A percentile compares a stretch with the other conserved stretches of the same genome.
phyloP scores from a whole-genome alignment of 2,113 vertebrate genomes.

The Stomatorhinus ivindoensis region DNA sequence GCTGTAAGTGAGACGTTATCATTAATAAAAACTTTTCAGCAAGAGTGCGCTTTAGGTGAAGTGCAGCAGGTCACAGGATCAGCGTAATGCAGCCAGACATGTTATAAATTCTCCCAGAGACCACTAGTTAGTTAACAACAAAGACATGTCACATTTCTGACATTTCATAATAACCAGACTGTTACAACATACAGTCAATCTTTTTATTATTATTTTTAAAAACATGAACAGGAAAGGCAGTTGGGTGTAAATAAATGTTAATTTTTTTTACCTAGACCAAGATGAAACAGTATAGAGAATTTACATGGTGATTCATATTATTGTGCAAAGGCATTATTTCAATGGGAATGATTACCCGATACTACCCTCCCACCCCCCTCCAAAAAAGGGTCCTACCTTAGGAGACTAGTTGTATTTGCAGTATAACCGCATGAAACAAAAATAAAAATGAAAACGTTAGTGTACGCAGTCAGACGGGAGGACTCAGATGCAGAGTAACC shows the following conservation, averaged over 20 bases:
- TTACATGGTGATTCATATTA: not conserved
- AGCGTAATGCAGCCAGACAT: not conserved
- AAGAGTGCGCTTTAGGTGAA: not conserved
- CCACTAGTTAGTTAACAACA: not conserved
- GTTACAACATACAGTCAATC: not conserved
- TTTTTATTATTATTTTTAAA: not conserved
- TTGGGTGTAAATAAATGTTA: not conserved
- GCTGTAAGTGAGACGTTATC: not conserved
- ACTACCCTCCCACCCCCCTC: not conserved
- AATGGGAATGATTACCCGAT: not conserved
- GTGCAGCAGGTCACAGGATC: not conserved
- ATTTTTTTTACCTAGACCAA: not conserved
- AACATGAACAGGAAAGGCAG: not conserved
- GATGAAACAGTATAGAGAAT: not conserved
- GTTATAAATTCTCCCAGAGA: not conserved
- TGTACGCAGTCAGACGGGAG: constrained; percentile 38
- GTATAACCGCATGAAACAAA: constrained; percentile 22
- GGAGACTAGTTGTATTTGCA: constrained; percentile 54
- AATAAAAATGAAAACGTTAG: constrained; percentile 27
- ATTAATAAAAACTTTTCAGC: not conserved
- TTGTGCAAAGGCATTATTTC: not conserved
- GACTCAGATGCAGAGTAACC: constrained; percentile 47
- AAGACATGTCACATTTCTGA: not conserved
- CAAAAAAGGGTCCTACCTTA: constrained; percentile 56
- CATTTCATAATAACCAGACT: not conserved